Conservation (phyloP, 2,113 vertebrate genomes). For the Chaenocephalus aceratus region DNA sequence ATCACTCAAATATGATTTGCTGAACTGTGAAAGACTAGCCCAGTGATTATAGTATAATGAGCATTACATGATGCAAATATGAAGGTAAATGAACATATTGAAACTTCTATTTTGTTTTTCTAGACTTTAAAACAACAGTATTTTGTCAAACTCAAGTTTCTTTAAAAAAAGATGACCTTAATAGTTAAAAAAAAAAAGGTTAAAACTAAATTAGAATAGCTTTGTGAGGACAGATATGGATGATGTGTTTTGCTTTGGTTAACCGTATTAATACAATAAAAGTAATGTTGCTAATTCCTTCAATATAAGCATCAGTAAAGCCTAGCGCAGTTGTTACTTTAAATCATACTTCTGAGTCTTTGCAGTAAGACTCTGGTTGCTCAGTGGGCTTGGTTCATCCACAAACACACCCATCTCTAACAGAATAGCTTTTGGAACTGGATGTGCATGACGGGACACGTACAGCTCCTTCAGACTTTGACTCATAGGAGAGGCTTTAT, state of each 20-base stretch:
- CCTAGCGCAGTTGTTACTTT: not conserved
- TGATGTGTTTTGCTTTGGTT: not conserved
- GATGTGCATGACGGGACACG: conserved; percentile 78
- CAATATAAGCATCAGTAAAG: not conserved
- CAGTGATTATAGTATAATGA: not conserved
- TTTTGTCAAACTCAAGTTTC: not conserved
- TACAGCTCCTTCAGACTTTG: conserved; percentile 66
- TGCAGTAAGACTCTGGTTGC: conserved; percentile 49
- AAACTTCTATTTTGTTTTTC: not conserved
- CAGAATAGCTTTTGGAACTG: conserved; percentile 69
- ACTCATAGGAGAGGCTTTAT: conserved; percentile 79
- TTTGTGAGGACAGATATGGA: not conserved
- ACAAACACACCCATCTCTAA: conserved; percentile 77
- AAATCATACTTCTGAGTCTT: not conserved
- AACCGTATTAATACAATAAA: no score
- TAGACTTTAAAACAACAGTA: not conserved
- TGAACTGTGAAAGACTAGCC: not conserved
- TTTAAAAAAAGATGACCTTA: not conserved
- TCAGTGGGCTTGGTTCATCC: not conserved
- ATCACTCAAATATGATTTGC: not conserved
- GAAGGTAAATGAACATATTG: not conserved
- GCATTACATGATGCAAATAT: not conserved
- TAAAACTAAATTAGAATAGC: no score
- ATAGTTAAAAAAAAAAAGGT: no score
- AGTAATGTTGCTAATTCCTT: not conserved